A percentile compares a stretch with the other conserved stretches of the same genome.
Evolutionary conservation across 2,113 vertebrate genomes (phyloP).

Genomic region (Gymnorhina tibicen): DNA sequence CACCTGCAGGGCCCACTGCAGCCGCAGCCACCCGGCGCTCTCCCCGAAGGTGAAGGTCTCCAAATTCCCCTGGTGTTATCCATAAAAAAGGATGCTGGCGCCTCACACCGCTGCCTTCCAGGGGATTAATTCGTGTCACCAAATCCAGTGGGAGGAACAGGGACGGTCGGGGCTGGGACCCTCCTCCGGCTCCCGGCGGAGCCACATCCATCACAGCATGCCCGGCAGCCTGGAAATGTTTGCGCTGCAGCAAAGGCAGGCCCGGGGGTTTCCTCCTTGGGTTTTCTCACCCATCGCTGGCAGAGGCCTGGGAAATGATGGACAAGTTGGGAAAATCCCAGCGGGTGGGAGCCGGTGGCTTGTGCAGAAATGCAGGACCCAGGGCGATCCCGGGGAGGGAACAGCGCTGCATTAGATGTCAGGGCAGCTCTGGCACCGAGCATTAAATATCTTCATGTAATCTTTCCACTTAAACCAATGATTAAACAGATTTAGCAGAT

Average conservation of each 20-base stretch:
- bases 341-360: background rate
- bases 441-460: conserved; percentile 58
- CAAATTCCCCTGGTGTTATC: accelerated
- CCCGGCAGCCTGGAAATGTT: accelerated
- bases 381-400: background rate
- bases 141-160: accelerated
- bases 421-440: background rate
- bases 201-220: background rate
- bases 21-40: accelerated
- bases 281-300: background rate
- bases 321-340: background rate
- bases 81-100: accelerated
- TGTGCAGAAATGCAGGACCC: background rate
- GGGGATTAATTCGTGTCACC: accelerated
- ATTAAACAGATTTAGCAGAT: conserved; percentile 79
- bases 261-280: accelerated
- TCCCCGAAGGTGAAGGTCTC: background rate
- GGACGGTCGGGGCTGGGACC: background rate
- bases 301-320: background rate
- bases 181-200: accelerated
- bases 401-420: background rate
- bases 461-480: conserved; percentile 75
- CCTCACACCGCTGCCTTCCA: background rate
- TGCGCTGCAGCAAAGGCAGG: accelerated
- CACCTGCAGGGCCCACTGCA: background rate